Conservation (phyloP, 2,113 vertebrate species). For the Hystrix cristata region DNA sequence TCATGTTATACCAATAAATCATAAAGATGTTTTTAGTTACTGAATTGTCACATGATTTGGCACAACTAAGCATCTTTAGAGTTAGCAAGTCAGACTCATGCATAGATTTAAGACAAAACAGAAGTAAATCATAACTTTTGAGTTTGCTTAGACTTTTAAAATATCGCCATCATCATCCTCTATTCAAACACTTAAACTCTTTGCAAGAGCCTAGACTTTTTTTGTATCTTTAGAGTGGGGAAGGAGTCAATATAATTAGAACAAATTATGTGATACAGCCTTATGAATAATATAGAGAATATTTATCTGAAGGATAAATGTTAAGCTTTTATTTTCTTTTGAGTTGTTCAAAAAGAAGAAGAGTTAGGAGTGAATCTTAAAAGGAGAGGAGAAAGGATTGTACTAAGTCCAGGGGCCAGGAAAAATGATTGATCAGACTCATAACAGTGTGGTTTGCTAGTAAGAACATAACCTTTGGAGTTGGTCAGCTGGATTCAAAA, state of each 20-base stretch:
- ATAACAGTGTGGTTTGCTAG: not conserved
- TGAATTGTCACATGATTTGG: constrained; percentile 53
- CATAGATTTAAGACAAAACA: constrained; percentile 49
- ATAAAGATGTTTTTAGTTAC: constrained; percentile 34
- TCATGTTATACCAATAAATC: not conserved
- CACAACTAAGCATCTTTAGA: not conserved
- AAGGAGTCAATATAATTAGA: not conserved
- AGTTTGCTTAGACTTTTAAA: constrained; percentile 29
- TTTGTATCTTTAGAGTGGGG: constrained; percentile 28
- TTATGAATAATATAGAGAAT: not conserved
- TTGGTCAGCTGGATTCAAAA: not conserved
- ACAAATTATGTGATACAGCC: constrained; percentile 36
- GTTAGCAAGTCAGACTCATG: constrained; percentile 31
- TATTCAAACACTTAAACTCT: constrained; percentile 3
- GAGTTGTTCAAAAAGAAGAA: constrained; percentile 6
- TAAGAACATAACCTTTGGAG: not conserved
- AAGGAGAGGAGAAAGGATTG: not conserved
- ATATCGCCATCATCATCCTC: not conserved
- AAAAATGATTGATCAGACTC: not conserved
- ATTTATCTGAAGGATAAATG: not conserved
- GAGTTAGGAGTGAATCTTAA: not conserved
- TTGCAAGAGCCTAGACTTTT: not conserved
- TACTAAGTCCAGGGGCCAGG: not conserved
- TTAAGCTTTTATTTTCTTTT: not conserved
- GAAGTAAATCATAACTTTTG: constrained; percentile 14